phyloP scores from a whole-genome alignment of 2,888 invertebrate species.

The Asteroscopus sphinx region DNA sequence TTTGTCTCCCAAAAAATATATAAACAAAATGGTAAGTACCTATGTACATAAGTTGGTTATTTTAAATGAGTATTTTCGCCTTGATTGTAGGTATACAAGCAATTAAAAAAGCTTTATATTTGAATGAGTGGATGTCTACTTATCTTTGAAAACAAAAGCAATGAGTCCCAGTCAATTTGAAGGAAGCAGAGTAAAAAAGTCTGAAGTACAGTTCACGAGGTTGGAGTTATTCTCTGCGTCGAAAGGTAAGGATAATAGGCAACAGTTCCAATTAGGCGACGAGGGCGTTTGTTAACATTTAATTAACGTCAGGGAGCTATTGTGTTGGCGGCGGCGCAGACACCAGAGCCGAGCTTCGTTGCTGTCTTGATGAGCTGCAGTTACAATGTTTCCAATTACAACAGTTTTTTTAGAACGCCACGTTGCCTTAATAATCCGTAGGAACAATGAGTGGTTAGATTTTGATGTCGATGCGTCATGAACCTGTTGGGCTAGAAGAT shows the following conservation, averaged over 20 bases:
- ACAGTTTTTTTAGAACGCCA: conserved; percentile 62
- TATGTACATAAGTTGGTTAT: conserved; percentile 1
- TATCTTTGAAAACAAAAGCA: conserved; percentile 67
- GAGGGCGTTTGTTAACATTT: conserved; percentile 90
- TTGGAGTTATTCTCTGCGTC: conserved; percentile 83
- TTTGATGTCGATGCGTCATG: conserved; percentile 33
- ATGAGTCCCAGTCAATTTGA: conserved; percentile 70
- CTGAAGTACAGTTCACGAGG: conserved; percentile 80
- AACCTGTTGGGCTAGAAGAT: neutral
- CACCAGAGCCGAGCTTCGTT: conserved; percentile 74
- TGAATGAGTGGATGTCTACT: conserved; percentile 45
- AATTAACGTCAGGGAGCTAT: conserved; percentile 88
- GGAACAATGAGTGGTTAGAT: conserved; percentile 44
- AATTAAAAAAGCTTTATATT: conserved; percentile 48
- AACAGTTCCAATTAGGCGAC: conserved; percentile 89
- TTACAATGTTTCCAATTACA: conserved; percentile 78
- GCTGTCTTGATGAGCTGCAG: conserved; percentile 73
- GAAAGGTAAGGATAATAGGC: conserved; percentile 89
- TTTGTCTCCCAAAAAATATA: too few relatives aligned
- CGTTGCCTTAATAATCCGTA: conserved; percentile 21
- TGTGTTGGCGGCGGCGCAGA: conserved; percentile 80
- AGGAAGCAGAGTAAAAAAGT: conserved; percentile 77
- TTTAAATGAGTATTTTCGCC: neutral
- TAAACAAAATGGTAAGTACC: too few relatives aligned
- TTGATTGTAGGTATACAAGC: conserved; percentile 16